phyloP scores from a whole-genome alignment of 2,113 vertebrate species.

The Rhinogobius similis region DNA sequence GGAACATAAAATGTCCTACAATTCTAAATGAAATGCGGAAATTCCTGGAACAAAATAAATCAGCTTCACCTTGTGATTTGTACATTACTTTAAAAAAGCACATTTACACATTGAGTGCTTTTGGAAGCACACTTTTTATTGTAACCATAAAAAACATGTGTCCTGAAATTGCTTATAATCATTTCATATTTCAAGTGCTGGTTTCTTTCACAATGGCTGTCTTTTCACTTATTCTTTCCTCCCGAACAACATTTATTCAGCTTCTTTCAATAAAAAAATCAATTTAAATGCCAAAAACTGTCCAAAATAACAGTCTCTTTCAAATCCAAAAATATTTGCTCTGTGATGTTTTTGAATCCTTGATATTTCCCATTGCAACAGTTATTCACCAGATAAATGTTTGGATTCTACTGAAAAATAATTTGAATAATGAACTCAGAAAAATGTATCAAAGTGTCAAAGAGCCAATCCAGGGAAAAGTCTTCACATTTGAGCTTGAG shows the following conservation, averaged over 20 bases:
- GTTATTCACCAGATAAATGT: background rate
- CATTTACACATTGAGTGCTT: no score
- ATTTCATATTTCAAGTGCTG: background rate
- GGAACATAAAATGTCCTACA: background rate
- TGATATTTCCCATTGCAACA: background rate
- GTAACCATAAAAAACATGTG: background rate
- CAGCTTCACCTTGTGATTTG: background rate
- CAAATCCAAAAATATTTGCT: slow-evolving; percentile 29
- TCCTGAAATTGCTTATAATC: background rate
- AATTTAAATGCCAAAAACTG: slow-evolving; percentile 9
- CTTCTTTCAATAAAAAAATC: background rate
- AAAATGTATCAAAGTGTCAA: slow-evolving; percentile 2
- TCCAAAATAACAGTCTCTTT: background rate
- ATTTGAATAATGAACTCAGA: background rate
- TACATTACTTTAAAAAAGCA: background rate
- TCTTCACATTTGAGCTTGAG: background rate
- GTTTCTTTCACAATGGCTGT: slow-evolving; percentile 5
- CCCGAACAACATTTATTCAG: background rate
- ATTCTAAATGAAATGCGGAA: background rate
- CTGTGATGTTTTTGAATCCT: slow-evolving; percentile 3
- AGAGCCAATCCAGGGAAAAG: background rate
- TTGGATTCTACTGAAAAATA: background rate
- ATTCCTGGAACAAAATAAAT: background rate
- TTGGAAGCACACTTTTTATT: no score
- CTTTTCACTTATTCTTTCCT: background rate